Evolutionary conservation across 2,888 invertebrate genomes (phyloP).

Genomic region (Smittia aterrima): DNA sequence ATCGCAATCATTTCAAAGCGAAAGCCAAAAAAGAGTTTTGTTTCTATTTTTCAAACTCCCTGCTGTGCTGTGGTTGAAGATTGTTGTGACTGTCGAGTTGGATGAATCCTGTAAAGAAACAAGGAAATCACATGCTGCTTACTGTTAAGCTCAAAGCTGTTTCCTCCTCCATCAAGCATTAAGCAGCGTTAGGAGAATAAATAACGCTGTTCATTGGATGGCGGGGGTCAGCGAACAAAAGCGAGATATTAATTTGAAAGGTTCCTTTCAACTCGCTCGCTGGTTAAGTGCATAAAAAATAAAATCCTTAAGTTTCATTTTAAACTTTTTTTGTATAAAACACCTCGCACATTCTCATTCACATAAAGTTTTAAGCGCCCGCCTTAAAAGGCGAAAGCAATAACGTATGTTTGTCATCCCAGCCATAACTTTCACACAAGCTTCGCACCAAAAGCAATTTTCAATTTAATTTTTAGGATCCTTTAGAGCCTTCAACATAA

Average conservation of each 20-base stretch:
- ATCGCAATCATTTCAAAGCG: neutral
- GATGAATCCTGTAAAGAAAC: neutral
- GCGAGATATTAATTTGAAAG: neutral
- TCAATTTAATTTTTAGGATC: too few species aligned
- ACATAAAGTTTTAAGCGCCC: neutral
- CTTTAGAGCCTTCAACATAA: neutral
- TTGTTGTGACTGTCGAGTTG: neutral
- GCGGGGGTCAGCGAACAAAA: neutral
- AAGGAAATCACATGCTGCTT: slow-evolving; percentile 37
- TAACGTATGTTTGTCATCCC: too few species aligned
- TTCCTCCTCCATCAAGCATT: slow-evolving; percentile 20
- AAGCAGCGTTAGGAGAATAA: neutral
- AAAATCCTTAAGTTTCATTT: neutral
- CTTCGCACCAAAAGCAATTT: neutral
- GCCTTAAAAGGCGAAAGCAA: too few species aligned
- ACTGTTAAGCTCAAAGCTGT: slow-evolving; percentile 30
- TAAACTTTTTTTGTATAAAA: neutral
- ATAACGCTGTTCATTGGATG: neutral
- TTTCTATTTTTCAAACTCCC: neutral
- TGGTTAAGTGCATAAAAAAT: neutral
- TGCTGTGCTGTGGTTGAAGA: neutral
- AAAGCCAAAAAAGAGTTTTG: neutral
- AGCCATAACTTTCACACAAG: neutral
- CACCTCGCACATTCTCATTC: too few species aligned
- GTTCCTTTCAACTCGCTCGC: neutral